Percentiles rank a stretch among this genome's conserved stretches.
Evolutionary conservation across 2,113 vertebrate species (phyloP).

Genomic region (Sprattus sprattus): DNA sequence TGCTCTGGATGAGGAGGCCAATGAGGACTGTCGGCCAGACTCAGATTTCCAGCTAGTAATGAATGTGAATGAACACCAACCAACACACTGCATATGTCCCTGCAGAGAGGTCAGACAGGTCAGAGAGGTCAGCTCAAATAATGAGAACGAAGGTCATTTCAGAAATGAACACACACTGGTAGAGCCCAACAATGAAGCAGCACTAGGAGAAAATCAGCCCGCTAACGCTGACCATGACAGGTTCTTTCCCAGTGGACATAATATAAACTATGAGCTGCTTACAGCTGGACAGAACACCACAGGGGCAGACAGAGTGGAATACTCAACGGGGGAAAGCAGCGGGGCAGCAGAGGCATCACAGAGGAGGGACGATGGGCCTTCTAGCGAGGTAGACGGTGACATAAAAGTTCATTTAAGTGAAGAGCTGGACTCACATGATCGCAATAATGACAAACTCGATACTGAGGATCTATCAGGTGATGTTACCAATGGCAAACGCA

Average conservation of each 20-base stretch:
- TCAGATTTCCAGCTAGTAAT: neutral
- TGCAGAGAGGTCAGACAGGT: neutral
- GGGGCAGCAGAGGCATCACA: neutral
- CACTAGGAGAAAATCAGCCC: neutral
- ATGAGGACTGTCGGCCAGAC: neutral
- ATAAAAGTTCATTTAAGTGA: neutral
- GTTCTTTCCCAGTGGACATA: neutral
- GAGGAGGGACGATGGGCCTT: neutral
- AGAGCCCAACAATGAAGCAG: neutral
- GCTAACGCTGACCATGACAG: neutral
- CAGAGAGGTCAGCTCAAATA: neutral
- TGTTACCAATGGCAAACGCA: neutral
- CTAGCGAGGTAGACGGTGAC: neutral
- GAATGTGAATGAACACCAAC: neutral
- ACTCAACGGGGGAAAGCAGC: neutral
- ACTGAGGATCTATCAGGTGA: neutral
- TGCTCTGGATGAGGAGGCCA: slow-evolving; percentile 61
- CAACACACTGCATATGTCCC: neutral
- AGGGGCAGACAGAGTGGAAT: neutral
- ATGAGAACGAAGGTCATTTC: neutral
- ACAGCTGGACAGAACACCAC: neutral
- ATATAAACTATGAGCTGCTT: neutral
- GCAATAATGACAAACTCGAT: neutral
- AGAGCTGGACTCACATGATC: neutral
- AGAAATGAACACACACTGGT: neutral